Conservation (phyloP, 1,140 invertebrate genomes). For the Drosophila biarmipes region DNA sequence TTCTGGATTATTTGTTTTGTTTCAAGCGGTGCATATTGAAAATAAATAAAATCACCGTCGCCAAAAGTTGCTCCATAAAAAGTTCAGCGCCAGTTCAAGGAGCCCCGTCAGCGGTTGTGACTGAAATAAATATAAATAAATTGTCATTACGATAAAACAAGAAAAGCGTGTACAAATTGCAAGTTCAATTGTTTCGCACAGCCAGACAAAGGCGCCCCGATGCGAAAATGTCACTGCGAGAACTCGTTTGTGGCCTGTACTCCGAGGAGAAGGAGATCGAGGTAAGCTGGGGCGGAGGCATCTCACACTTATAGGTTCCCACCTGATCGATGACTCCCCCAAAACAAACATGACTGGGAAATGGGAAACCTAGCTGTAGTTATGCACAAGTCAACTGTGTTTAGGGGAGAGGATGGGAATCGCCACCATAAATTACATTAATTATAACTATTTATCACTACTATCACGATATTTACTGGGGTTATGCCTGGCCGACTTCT, state of each 20-base stretch:
- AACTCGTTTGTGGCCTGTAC: constrained; percentile 74
- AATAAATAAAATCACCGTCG: constrained; percentile 30
- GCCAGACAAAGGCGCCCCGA: constrained; percentile 21
- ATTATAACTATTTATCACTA: neutral
- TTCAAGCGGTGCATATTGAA: constrained; percentile 31
- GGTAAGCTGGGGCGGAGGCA: constrained; percentile 64
- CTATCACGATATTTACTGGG: constrained; percentile 2
- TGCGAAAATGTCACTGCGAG: constrained; percentile 75
- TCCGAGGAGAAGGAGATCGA: constrained; percentile 61
- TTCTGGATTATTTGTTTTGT: constrained; percentile 22
- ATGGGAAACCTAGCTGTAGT: neutral
- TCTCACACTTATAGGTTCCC: constrained; percentile 5
- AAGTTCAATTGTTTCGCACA: constrained; percentile 19
- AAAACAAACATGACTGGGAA: neutral
- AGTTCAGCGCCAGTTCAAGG: constrained; percentile 67
- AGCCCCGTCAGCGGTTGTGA: constrained; percentile 31
- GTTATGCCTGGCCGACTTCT: constrained; percentile 11
- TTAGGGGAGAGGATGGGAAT: neutral
- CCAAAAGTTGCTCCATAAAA: constrained; percentile 63
- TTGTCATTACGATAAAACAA: constrained; percentile 58
- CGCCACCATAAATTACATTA: neutral
- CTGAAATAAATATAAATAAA: constrained; percentile 56
- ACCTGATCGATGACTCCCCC: constrained; percentile 19
- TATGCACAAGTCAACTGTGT: constrained; percentile 2
- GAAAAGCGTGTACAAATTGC: constrained; percentile 27